Conservation (phyloP, 1,140 invertebrate species). For the Apolygus lucorum region DNA sequence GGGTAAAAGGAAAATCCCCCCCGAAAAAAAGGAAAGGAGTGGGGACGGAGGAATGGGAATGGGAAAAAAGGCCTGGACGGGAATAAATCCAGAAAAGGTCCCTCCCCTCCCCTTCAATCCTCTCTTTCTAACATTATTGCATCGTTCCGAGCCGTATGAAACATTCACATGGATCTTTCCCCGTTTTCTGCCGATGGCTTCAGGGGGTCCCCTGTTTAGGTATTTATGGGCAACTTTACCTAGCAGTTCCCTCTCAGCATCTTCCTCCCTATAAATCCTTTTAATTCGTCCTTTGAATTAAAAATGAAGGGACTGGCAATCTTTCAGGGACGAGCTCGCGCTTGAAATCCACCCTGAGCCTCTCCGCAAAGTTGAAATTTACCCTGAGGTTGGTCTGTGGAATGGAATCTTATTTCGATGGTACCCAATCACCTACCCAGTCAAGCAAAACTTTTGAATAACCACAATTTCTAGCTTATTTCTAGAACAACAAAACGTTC, state of each 20-base stretch:
- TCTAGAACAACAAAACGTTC: too few relatives aligned
- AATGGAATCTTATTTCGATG: too few relatives aligned
- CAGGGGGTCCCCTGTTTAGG: not conserved
- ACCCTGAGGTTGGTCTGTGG: too few relatives aligned
- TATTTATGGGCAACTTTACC: conserved; percentile 13
- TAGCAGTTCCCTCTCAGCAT: conserved; percentile 1
- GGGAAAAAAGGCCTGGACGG: not conserved
- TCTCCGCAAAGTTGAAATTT: too few relatives aligned
- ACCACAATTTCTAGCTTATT: too few relatives aligned
- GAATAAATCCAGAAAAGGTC: not conserved
- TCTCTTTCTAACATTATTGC: conserved; percentile 1
- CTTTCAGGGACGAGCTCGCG: not conserved
- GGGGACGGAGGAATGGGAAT: not conserved
- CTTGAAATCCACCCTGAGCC: not conserved
- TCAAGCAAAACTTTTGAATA: too few relatives aligned
- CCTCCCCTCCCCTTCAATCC: not conserved
- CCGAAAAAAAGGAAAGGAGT: not conserved
- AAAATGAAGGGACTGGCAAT: conserved; percentile 1
- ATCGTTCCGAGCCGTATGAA: conserved; percentile 6
- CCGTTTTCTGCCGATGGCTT: not conserved
- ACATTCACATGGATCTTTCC: not conserved
- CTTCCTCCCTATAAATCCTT: conserved; percentile 7
- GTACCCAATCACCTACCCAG: too few relatives aligned
- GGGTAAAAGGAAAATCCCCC: not conserved
- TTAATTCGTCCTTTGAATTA: conserved; percentile 4